phyloP scores from a whole-genome alignment of 2,113 vertebrate species.

The Ardeotis arabs region DNA sequence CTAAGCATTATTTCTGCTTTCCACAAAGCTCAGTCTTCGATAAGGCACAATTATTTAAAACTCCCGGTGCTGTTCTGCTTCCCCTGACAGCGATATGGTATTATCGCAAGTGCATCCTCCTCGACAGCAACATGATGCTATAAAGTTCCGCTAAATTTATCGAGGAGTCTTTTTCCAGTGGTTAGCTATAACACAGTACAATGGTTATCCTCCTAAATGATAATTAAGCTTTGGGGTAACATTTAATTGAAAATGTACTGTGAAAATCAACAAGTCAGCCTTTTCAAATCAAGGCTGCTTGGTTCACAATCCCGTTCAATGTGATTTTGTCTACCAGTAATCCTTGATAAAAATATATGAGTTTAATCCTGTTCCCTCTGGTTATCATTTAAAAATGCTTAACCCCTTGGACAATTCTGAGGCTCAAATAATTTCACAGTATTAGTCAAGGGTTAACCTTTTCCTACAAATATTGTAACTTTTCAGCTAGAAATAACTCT shows the following conservation, averaged over 20 bases:
- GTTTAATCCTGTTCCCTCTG: not conserved
- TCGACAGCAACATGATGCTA: not conserved
- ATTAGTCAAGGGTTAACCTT: not conserved
- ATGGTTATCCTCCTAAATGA: constrained; percentile 48
- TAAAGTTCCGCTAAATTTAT: constrained; percentile 38
- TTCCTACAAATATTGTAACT: not conserved
- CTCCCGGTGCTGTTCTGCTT: not conserved
- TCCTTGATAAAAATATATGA: constrained; percentile 25
- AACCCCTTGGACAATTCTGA: not conserved
- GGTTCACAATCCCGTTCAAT: not conserved
- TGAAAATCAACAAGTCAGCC: constrained; percentile 56
- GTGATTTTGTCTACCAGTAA: constrained; percentile 46
- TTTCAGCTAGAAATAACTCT: not conserved
- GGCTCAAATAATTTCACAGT: not conserved
- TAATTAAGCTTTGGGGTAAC: constrained; percentile 58
- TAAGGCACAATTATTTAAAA: constrained; percentile 21
- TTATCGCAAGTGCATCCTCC: not conserved
- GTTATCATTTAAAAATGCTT: not conserved
- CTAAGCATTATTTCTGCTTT: constrained; percentile 28
- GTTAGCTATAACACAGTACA: constrained; percentile 34
- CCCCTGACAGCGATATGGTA: not conserved
- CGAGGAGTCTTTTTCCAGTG: not conserved
- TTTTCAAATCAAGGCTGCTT: constrained; percentile 25
- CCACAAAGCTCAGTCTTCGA: constrained; percentile 1
- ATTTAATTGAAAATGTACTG: constrained; percentile 60